Conservation (phyloP, 35 echinoderm and acorn worm species). For the Acanthaster planci region DNA sequence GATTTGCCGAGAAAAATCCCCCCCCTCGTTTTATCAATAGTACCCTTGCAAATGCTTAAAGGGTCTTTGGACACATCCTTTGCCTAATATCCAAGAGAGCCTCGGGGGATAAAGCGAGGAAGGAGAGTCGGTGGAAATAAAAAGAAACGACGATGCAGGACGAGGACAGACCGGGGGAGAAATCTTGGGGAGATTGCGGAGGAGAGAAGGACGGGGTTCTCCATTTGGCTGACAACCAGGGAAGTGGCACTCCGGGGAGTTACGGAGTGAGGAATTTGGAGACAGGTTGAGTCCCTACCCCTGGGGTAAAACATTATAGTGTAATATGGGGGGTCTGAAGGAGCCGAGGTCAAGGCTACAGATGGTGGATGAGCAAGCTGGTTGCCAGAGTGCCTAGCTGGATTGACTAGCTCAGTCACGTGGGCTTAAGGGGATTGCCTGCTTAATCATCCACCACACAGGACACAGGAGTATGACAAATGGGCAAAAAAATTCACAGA, state of each 20-base stretch:
- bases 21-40: constrained; percentile 10
- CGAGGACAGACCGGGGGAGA: background rate
- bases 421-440: background rate
- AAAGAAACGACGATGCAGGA: background rate
- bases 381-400: background rate
- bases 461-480: no score
- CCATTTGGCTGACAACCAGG: background rate
- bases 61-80: background rate
- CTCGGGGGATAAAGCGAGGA: background rate
- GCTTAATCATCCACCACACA: no score
- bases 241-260: background rate
- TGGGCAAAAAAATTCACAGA: no score
- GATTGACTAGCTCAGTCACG: background rate
- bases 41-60: background rate
- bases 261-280: background rate
- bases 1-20: background rate
- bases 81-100: constrained; percentile 6
- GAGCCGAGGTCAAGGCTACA: constrained; percentile 15
- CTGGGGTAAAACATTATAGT: background rate
- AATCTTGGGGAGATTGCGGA: no score
- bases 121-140: background rate
- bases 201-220: background rate
- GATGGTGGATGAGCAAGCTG: background rate
- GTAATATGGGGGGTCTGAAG: constrained; percentile 15
- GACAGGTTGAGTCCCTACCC: background rate